A percentile compares a stretch with the other conserved stretches of the same genome.
These are phyloP conservation scores for Globodera rostochiensis DNA, from an alignment of 1,140 invertebrate species.

Conservation along the genomic window DNA sequence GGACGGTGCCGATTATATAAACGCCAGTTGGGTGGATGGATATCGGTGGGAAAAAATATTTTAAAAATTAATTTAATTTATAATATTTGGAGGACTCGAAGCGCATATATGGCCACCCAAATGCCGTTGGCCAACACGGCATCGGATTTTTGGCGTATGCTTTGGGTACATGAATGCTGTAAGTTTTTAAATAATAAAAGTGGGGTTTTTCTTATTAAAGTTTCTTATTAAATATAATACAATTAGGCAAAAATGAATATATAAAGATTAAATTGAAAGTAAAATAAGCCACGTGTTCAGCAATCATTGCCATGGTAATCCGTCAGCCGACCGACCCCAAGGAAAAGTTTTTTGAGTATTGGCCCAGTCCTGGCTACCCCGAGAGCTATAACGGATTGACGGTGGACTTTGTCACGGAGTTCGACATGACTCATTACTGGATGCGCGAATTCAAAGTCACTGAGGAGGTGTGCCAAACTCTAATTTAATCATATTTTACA, in stretches of 20 bases:
- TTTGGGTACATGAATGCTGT: conserved; percentile 99
- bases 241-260: no score
- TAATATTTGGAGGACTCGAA: conserved; percentile 66
- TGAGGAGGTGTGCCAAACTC: neutral
- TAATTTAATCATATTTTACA: neutral
- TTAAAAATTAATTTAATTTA: conserved; percentile 36
- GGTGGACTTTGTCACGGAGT: conserved; percentile 97
- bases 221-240: neutral
- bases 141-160: conserved; percentile 98
- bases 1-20: conserved; percentile 98
- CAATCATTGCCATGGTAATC: conserved; percentile 95
- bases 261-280: neutral
- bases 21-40: conserved; percentile 94
- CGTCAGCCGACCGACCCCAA: conserved; percentile 82
- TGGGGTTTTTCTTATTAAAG: neutral
- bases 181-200: neutral
- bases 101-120: conserved; percentile 96
- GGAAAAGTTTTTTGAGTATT: conserved; percentile 98
- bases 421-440: conserved; percentile 99
- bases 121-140: conserved; percentile 91
- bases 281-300: neutral
- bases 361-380: conserved; percentile 73
- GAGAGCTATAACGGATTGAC: conserved; percentile 88
- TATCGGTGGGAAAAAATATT: conserved; percentile 71
- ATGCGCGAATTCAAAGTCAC: conserved; percentile 76